phyloP scores from a whole-genome alignment of 2,888 invertebrate species.

The Crepidodera aurea region DNA sequence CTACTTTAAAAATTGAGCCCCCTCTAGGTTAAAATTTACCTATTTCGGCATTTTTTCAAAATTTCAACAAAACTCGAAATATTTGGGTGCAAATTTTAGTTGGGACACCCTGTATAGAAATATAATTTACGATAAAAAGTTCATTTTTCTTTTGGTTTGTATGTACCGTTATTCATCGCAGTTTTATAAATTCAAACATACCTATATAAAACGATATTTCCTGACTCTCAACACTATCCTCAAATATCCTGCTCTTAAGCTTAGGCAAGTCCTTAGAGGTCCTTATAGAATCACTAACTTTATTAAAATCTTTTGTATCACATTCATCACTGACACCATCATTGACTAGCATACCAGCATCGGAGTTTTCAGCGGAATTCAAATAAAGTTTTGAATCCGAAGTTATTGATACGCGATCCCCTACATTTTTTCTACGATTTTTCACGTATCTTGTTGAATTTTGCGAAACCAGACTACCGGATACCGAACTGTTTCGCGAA shows the following conservation, averaged over 20 bases:
- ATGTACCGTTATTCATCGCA: too few relatives aligned
- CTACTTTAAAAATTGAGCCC: too few relatives aligned
- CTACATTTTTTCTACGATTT: constrained; percentile 65
- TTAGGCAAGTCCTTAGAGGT: constrained; percentile 51
- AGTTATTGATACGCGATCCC: constrained; percentile 69
- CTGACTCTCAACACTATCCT: constrained; percentile 56
- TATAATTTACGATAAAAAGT: too few relatives aligned
- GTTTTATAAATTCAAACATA: too few relatives aligned
- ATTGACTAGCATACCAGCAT: constrained; percentile 14
- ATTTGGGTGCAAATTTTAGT: too few relatives aligned
- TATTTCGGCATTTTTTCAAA: too few relatives aligned
- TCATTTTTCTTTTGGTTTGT: too few relatives aligned
- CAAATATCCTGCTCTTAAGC: constrained; percentile 53
- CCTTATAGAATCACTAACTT: constrained; percentile 43
- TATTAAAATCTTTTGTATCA: constrained; percentile 38
- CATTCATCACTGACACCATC: constrained; percentile 29
- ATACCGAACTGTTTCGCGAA: constrained; percentile 29
- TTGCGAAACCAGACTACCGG: constrained; percentile 22
- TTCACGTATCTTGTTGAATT: constrained; percentile 24
- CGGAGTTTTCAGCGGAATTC: constrained; percentile 46
- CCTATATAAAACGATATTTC: constrained; percentile 59
- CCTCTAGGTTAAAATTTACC: too few relatives aligned
- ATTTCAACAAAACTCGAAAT: too few relatives aligned
- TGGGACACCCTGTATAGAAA: too few relatives aligned
- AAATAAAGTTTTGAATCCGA: constrained; percentile 68